A percentile compares a stretch with the other conserved stretches of the same genome.
These are phyloP conservation scores for Petrocephalus microphthalmus DNA, from an alignment of 2,113 vertebrate genomes.

Conservation along the genomic window DNA sequence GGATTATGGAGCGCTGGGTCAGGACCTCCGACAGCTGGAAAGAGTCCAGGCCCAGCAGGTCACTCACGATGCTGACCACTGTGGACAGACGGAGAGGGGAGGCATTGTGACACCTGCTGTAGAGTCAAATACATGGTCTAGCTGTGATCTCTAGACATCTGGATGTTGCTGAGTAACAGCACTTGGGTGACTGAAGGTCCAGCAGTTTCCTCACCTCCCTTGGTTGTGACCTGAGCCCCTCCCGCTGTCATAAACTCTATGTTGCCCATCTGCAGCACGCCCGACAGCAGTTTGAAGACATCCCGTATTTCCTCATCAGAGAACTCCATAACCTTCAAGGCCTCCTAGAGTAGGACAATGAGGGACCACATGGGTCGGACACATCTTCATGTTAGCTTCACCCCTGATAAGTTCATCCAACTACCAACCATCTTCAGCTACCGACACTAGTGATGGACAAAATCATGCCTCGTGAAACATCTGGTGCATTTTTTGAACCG, in stretches of 20 bases:
- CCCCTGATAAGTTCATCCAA: neutral
- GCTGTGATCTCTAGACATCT: neutral
- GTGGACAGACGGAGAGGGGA: conserved; percentile 30
- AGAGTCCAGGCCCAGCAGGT: conserved; percentile 78
- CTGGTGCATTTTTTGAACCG: neutral
- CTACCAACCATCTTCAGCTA: neutral
- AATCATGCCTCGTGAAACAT: neutral
- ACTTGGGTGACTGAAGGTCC: neutral
- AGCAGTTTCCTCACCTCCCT: conserved; percentile 61
- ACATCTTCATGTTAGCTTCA: neutral
- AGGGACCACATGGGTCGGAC: neutral
- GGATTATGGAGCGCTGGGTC: conserved; percentile 87
- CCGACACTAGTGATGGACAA: neutral
- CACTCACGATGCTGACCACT: conserved; percentile 77
- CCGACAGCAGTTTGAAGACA: conserved; percentile 83
- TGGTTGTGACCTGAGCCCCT: conserved; percentile 80
- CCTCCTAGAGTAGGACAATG: conserved; percentile 57
- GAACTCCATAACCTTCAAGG: conserved; percentile 80
- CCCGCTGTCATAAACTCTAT: conserved; percentile 87
- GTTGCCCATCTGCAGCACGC: conserved; percentile 80
- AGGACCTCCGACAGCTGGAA: conserved; percentile 85
- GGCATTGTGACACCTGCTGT: neutral
- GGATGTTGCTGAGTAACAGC: neutral
- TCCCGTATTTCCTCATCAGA: conserved; percentile 79
- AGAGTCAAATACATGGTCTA: neutral